Conservation (phyloP, 1,140 invertebrate genomes). For the Drosophila ercepeae region DNA sequence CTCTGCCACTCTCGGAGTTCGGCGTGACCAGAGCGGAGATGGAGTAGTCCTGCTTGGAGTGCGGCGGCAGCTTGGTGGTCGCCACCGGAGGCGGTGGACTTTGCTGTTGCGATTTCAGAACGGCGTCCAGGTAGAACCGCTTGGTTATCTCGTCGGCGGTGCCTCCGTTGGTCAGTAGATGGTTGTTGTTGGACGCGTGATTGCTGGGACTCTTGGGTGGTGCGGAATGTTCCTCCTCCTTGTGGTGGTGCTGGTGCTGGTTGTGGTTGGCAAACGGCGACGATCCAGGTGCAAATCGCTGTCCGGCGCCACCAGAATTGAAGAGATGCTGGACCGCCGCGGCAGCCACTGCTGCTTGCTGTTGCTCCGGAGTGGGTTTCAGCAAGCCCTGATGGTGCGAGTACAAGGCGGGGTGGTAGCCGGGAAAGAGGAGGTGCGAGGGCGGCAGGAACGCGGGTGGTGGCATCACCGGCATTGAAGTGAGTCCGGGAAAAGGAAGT, state of each 20-base stretch:
- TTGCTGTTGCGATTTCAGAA: slow-evolving; percentile 87
- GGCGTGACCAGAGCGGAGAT: slow-evolving; percentile 79
- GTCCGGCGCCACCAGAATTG: slow-evolving; percentile 63
- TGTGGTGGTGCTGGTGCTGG: slow-evolving; percentile 11
- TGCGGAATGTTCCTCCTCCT: slow-evolving; percentile 40
- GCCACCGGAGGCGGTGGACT: slow-evolving; percentile 53
- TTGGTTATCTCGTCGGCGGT: slow-evolving; percentile 86
- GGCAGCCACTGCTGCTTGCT: slow-evolving; percentile 70
- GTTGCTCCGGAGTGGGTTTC: slow-evolving; percentile 84
- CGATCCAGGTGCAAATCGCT: slow-evolving; percentile 55
- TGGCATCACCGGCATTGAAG: slow-evolving; percentile 87
- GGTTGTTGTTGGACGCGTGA: slow-evolving; percentile 64
- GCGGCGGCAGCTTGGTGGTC: slow-evolving; percentile 62
- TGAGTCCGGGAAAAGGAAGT: slow-evolving; percentile 86
- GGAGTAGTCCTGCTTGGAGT: slow-evolving; percentile 73
- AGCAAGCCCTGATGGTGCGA: slow-evolving; percentile 86
- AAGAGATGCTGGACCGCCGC: slow-evolving; percentile 78
- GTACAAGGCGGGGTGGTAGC: slow-evolving; percentile 87
- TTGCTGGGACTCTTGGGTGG: slow-evolving; percentile 43
- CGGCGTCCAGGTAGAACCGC: slow-evolving; percentile 89
- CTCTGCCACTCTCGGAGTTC: slow-evolving; percentile 77
- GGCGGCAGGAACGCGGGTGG: slow-evolving; percentile 88
- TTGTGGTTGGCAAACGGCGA: slow-evolving; percentile 46
- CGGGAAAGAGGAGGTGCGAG: slow-evolving; percentile 87
- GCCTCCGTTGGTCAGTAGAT: slow-evolving; percentile 70